Percentiles rank a stretch among this genome's conserved stretches.
Conservation (phyloP, 2,888 invertebrate species). For the Agonum fuliginosum region DNA sequence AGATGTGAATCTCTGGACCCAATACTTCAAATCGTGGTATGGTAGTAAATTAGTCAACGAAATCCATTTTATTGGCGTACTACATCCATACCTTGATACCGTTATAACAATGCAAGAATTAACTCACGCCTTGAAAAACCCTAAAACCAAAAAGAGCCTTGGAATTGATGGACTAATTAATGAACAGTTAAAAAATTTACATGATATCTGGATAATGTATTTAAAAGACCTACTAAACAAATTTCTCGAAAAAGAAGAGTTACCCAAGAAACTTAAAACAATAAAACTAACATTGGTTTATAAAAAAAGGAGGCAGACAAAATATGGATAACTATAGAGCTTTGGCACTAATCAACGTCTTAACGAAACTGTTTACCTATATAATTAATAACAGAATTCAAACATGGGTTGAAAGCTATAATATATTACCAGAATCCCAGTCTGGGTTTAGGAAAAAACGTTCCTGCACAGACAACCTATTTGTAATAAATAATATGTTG, state of each 20-base stretch:
- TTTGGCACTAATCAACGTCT: conserved; percentile 2
- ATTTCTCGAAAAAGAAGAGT: background rate
- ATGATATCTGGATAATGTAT: background rate
- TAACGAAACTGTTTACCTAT: conserved; percentile 13
- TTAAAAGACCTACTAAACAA: background rate
- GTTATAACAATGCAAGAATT: conserved; percentile 1
- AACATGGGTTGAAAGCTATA: background rate
- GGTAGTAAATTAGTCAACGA: background rate
- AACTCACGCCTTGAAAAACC: background rate
- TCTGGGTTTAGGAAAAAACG: conserved; percentile 31
- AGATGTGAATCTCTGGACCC: background rate
- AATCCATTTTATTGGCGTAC: background rate
- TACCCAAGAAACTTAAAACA: conserved; percentile 1
- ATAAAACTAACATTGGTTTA: conserved; percentile 5
- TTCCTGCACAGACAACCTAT: conserved; percentile 16
- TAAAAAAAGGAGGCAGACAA: conserved; percentile 1
- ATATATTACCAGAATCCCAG: conserved; percentile 22
- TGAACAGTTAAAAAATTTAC: conserved; percentile 17
- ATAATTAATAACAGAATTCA: background rate
- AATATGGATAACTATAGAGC: conserved; percentile 12
- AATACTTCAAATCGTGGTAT: background rate
- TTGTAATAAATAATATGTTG: no score
- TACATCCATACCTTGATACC: background rate
- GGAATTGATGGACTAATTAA: background rate
- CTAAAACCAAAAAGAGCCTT: conserved; percentile 1